A percentile compares a stretch with the other conserved stretches of the same genome.
Evolutionary conservation across 2,113 vertebrate species (phyloP).

Genomic region (western clawed frog (Xenopus tropicalis)): UCB_Xtro_10.0 CM004449.2:81136501-81137000

Average conservation of each 20-base stretch:
- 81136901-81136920: slow-evolving; percentile 10
- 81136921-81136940: slow-evolving; percentile 27
- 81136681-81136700: slow-evolving; percentile 28
- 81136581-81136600: slow-evolving; percentile 50
- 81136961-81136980: background rate
- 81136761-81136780: slow-evolving; percentile 7
- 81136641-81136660: slow-evolving; percentile 70
- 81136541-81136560: slow-evolving; percentile 85
- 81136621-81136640: slow-evolving; percentile 5
- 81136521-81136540: slow-evolving; percentile 67
- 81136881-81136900: slow-evolving; percentile 55
- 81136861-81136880: slow-evolving; percentile 64
- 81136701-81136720: slow-evolving; percentile 19
- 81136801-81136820: slow-evolving; percentile 41
- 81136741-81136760: background rate
- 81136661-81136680: slow-evolving; percentile 48
- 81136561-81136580: slow-evolving; percentile 81
- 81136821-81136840: slow-evolving; percentile 43
- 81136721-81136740: slow-evolving; percentile 7
- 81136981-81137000: background rate
- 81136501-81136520: slow-evolving; percentile 75
- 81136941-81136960: slow-evolving; percentile 14
- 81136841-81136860: slow-evolving; percentile 70
- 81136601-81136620: slow-evolving; percentile 57
- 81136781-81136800: slow-evolving; percentile 18